phyloP scores from a whole-genome alignment of 2,797 vertebrate genomes.

The Fringilla coelebs region DNA sequence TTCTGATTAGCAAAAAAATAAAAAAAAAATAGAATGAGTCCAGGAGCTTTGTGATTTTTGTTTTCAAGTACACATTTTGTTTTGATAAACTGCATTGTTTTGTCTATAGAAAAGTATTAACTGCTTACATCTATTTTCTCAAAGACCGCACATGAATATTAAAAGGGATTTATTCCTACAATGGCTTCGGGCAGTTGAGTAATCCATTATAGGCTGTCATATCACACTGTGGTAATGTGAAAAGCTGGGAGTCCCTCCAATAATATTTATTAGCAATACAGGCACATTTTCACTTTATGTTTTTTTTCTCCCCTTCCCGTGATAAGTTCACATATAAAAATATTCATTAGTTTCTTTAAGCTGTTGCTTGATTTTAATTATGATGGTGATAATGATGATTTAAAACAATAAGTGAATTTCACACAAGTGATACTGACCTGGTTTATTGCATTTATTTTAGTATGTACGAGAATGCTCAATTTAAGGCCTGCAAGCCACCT shows the following conservation, averaged over 20 bases:
- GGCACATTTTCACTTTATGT: constrained; percentile 46
- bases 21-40: background rate
- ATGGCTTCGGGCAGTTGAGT: constrained; percentile 71
- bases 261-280: constrained; percentile 71
- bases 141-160: constrained; percentile 76
- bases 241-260: constrained; percentile 73
- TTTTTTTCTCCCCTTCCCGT: background rate
- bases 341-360: constrained; percentile 57
- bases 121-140: constrained; percentile 76
- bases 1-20: background rate
- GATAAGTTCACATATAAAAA: constrained; percentile 45
- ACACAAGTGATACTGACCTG: background rate
- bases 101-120: constrained; percentile 75
- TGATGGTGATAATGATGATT: constrained; percentile 38
- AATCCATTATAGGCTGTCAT: constrained; percentile 76
- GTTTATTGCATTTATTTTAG: constrained; percentile 34
- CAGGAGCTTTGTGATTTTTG: constrained; percentile 37
- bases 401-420: constrained; percentile 49
- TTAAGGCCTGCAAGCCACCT: background rate
- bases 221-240: constrained; percentile 71
- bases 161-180: constrained; percentile 75
- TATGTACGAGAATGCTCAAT: background rate
- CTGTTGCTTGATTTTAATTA: constrained; percentile 65
- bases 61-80: constrained; percentile 68
- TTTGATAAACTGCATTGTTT: constrained; percentile 73